These are phyloP conservation scores for Nesometra sesokonis DNA, from an alignment of 35 echinoderm and acorn worm genomes.

Conservation along the genomic window DNA sequence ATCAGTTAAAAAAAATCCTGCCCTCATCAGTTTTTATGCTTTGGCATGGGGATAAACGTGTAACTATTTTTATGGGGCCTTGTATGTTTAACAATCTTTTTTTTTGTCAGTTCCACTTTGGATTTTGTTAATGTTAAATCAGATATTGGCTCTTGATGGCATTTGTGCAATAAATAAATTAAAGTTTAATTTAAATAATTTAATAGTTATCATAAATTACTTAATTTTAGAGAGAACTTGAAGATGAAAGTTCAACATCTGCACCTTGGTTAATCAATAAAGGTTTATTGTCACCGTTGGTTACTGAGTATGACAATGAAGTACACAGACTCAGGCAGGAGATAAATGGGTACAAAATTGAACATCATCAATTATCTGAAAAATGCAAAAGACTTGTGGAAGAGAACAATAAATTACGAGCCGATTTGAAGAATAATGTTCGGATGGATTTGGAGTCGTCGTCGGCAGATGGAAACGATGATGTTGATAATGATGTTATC, in stretches of 20 bases:
- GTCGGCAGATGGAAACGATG: background rate
- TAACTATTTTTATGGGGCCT: too few species aligned
- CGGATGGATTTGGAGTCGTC: background rate
- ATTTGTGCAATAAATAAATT: too few species aligned
- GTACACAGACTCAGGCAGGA: slow-evolving; percentile 24
- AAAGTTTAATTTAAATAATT: background rate
- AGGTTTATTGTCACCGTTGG: slow-evolving; percentile 53
- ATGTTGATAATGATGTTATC: background rate
- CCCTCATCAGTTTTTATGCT: too few species aligned
- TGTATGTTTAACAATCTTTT: too few species aligned
- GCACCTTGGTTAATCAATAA: background rate
- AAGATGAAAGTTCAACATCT: background rate
- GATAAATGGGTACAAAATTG: slow-evolving; percentile 50
- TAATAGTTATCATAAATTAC: background rate
- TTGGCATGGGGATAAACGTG: too few species aligned
- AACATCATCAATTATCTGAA: slow-evolving; percentile 8
- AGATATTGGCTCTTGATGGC: too few species aligned
- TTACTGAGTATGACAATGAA: slow-evolving; percentile 62
- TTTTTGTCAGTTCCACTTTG: too few species aligned
- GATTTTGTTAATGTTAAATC: too few species aligned
- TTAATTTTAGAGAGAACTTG: background rate
- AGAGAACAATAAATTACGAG: slow-evolving; percentile 25
- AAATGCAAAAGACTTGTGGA: slow-evolving; percentile 51
- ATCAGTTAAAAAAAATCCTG: too few species aligned
- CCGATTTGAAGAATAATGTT: background rate